Conservation (phyloP, 2,797 vertebrate genomes). For the Tachyglossus aculeatus region DNA sequence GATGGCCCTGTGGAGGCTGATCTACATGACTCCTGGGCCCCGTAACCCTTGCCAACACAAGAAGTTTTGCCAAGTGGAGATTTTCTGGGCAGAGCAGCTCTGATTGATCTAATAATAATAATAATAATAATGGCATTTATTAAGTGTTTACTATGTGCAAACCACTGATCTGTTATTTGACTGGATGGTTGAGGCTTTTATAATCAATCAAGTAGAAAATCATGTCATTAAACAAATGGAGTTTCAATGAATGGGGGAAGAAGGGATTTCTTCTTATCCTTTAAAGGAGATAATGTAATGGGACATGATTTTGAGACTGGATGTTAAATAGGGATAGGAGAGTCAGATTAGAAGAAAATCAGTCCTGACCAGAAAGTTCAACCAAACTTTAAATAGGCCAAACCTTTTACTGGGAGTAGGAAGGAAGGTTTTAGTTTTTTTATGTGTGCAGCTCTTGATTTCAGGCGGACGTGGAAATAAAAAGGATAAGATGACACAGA, state of each 20-base stretch:
- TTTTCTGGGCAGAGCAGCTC: slow-evolving; percentile 40
- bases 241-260: background rate
- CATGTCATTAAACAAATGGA: slow-evolving; percentile 3
- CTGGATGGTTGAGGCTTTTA: slow-evolving; percentile 55
- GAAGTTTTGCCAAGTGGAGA: slow-evolving; percentile 26
- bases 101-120: too few relatives aligned
- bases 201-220: slow-evolving; percentile 56
- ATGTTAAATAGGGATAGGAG: background rate
- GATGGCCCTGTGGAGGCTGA: background rate
- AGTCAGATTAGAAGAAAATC: too few relatives aligned
- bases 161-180: slow-evolving; percentile 57
- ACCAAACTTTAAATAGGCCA: background rate
- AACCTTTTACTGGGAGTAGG: too few relatives aligned
- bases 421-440: too few relatives aligned
- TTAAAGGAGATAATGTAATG: background rate
- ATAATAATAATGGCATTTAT: too few relatives aligned
- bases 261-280: background rate
- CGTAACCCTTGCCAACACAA: slow-evolving; percentile 22
- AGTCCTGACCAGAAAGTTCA: too few relatives aligned
- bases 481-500: too few relatives aligned
- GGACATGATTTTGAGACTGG: background rate
- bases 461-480: too few relatives aligned
- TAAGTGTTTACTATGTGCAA: too few relatives aligned
- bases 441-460: too few relatives aligned
- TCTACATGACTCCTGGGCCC: slow-evolving; percentile 5